Evolutionary conservation across 2,888 invertebrate species (phyloP).

Genomic region (Ceraclea dissimilis): DNA sequence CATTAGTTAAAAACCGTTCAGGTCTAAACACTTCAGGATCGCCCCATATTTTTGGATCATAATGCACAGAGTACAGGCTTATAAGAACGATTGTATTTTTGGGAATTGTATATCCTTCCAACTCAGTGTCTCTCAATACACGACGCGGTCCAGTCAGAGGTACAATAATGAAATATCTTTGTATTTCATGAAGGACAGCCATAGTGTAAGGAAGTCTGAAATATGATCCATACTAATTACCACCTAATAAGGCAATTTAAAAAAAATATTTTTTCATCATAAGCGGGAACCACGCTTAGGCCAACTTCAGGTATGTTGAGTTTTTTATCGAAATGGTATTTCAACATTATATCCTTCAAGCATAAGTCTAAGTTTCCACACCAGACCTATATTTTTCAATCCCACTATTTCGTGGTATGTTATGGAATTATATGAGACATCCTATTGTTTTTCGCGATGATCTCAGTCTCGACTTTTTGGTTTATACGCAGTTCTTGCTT

Average conservation of each 20-base stretch:
- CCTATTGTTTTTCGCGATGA: no score
- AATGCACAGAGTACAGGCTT: conserved; percentile 48
- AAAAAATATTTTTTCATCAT: no score
- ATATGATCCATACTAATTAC: conserved; percentile 23
- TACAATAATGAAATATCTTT: conserved; percentile 47
- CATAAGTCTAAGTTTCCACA: no score
- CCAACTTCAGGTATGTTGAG: no score
- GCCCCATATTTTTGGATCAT: conserved; percentile 49
- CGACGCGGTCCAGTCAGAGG: conserved; percentile 50
- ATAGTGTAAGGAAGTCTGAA: conserved; percentile 45
- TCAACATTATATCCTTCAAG: no score
- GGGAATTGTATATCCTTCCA: conserved; percentile 42
- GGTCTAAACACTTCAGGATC: conserved; percentile 58
- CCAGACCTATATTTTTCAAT: no score
- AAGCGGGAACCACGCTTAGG: no score
- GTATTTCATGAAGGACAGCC: conserved; percentile 51
- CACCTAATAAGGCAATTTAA: background rate
- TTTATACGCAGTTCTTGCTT: no score
- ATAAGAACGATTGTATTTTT: conserved; percentile 47
- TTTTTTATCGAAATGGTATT: no score
- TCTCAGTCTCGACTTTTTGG: no score
- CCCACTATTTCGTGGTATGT: no score
- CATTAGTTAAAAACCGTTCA: conserved; percentile 50
- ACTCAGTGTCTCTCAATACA: conserved; percentile 33
- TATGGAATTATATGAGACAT: no score